These are phyloP conservation scores for Anolis sagrei DNA, from an alignment of 2,113 vertebrate genomes.

Conservation along the genomic window DNA sequence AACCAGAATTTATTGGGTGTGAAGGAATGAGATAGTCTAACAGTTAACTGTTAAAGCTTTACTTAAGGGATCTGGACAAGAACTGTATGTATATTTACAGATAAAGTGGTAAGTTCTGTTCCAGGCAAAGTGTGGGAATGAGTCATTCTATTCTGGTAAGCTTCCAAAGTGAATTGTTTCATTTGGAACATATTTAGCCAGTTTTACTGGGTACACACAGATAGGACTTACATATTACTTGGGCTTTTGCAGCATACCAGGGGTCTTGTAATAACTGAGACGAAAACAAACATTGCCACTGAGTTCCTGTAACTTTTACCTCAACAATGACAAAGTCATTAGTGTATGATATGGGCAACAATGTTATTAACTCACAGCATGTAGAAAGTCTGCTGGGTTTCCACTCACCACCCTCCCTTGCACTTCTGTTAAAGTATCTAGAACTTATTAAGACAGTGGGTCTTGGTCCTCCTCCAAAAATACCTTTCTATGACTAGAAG, in stretches of 20 bases:
- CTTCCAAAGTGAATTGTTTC: background rate
- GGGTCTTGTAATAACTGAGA: slow-evolving; percentile 2
- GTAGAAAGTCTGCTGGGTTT: background rate
- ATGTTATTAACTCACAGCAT: background rate
- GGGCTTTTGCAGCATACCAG: background rate
- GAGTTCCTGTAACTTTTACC: background rate
- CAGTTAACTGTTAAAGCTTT: background rate
- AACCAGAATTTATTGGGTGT: background rate
- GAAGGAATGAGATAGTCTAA: background rate
- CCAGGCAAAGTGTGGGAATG: background rate
- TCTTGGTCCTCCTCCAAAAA: background rate
- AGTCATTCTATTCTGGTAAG: background rate
- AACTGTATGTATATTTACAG: background rate
- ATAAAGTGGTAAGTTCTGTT: background rate
- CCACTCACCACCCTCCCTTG: background rate
- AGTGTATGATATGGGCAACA: background rate
- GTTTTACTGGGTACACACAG: background rate
- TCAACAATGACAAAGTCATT: background rate
- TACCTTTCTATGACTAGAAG: no score
- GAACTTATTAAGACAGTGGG: background rate
- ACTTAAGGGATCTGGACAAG: background rate
- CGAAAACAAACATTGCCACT: background rate
- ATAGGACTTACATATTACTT: background rate
- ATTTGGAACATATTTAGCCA: background rate
- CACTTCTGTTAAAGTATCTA: background rate